Percentiles rank a stretch among this genome's conserved stretches.
Evolutionary conservation across 2,797 vertebrate species (phyloP).

Genomic region (Remorina albescens): DNA sequence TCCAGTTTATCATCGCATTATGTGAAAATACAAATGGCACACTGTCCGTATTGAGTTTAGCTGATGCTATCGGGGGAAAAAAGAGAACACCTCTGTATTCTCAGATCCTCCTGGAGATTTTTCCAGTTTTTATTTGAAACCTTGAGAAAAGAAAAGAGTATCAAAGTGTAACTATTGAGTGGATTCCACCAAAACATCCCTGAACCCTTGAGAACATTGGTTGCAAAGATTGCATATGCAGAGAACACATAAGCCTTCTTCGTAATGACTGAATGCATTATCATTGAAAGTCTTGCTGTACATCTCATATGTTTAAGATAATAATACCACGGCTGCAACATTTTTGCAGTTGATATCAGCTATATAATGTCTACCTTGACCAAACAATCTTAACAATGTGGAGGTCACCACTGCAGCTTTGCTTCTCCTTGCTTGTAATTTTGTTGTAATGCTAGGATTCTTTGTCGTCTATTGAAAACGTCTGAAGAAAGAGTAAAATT

Average conservation of each 20-base stretch:
- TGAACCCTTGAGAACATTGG: background rate
- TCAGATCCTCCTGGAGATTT: constrained; percentile 1
- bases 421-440: constrained; percentile 36
- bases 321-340: background rate
- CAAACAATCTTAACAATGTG: constrained; percentile 9
- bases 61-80: constrained; percentile 2
- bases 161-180: background rate
- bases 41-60: background rate
- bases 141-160: constrained; percentile 13
- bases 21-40: background rate
- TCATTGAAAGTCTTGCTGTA: background rate
- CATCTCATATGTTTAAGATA: background rate
- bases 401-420: background rate
- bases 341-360: constrained; percentile 3
- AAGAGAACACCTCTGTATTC: background rate
- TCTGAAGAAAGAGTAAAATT: constrained; percentile 51
- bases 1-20: background rate
- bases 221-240: background rate
- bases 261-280: background rate
- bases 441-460: constrained; percentile 50
- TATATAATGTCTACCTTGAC: background rate
- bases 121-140: background rate
- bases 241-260: background rate
- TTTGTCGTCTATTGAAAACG: constrained; percentile 42
- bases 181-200: background rate